phyloP scores from a whole-genome alignment of 1,140 invertebrate genomes.

The Aphelenchoides fujianensis region DNA sequence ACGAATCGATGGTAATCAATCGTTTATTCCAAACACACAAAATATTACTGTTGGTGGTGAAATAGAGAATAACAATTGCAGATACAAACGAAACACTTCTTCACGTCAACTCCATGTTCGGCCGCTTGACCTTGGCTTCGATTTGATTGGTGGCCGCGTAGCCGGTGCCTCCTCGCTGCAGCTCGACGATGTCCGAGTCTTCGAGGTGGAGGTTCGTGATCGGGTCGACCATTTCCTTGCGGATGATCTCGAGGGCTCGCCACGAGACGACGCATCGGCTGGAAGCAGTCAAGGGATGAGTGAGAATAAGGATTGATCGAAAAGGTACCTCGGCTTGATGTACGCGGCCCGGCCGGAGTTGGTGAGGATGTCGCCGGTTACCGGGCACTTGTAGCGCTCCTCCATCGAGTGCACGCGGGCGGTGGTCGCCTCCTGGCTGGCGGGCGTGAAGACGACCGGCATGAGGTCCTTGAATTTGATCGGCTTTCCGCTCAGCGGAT shows the following conservation, averaged over 20 bases:
- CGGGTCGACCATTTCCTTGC: slow-evolving; percentile 94
- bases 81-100: too few relatives aligned
- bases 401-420: slow-evolving; percentile 26
- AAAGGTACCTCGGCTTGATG: slow-evolving; percentile 76
- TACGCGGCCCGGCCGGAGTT: slow-evolving; percentile 90
- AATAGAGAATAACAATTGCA: too few relatives aligned
- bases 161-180: slow-evolving; percentile 60
- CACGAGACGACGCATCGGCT: slow-evolving; percentile 91
- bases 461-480: slow-evolving; percentile 89
- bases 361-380: slow-evolving; percentile 89
- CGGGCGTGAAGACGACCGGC: slow-evolving; percentile 84
- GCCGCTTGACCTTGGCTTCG: slow-evolving; percentile 52
- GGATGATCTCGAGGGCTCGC: slow-evolving; percentile 91
- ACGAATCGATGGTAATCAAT: too few relatives aligned
- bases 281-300: slow-evolving; percentile 57
- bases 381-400: slow-evolving; percentile 91
- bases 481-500: slow-evolving; percentile 84
- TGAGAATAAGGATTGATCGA: not conserved
- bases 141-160: slow-evolving; percentile 57
- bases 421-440: slow-evolving; percentile 67
- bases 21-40: too few relatives aligned
- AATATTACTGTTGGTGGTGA: too few relatives aligned
- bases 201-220: slow-evolving; percentile 80
- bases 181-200: slow-evolving; percentile 77
- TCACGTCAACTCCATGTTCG: slow-evolving; percentile 48